Percentiles rank a stretch among this genome's conserved stretches.
Conservation (phyloP, 2,888 invertebrate genomes). For the Noctua pronuba region DNA sequence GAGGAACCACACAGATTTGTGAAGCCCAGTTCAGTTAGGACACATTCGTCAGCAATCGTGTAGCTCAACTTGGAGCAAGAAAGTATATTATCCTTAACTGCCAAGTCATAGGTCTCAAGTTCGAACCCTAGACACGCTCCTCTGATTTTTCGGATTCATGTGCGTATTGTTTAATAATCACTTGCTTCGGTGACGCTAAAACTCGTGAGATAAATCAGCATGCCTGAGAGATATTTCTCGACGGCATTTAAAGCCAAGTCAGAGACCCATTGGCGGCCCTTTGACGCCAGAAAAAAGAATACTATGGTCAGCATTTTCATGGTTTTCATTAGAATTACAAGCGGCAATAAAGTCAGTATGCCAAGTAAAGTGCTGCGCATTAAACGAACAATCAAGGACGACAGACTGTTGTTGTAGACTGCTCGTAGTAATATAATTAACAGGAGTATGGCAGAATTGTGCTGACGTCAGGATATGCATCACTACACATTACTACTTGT, state of each 20-base stretch:
- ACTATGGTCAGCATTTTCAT: no score
- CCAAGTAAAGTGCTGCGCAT: conserved; percentile 44
- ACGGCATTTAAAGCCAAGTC: no score
- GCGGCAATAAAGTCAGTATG: conserved; percentile 32
- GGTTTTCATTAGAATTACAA: conserved; percentile 33
- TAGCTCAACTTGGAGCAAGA: background rate
- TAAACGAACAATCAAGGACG: conserved; percentile 50
- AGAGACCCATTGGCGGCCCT: no score
- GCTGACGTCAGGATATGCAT: conserved; percentile 30
- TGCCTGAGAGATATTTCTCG: no score
- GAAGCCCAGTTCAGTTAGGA: background rate
- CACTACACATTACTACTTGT: conserved; percentile 4
- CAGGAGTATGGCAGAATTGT: conserved; percentile 42
- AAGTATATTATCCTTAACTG: no score
- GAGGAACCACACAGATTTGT: background rate
- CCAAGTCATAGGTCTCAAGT: no score
- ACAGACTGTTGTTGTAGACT: conserved; percentile 24
- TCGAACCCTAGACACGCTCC: no score
- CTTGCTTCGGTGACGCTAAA: no score
- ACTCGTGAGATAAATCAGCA: no score
- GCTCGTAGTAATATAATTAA: conserved; percentile 60
- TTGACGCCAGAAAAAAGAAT: no score
- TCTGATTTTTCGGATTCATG: no score
- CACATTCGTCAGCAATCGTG: background rate
- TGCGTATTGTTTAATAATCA: no score